Evolutionary conservation across 2,888 invertebrate species (phyloP).

Genomic region (Rotaria sp.): DNA sequence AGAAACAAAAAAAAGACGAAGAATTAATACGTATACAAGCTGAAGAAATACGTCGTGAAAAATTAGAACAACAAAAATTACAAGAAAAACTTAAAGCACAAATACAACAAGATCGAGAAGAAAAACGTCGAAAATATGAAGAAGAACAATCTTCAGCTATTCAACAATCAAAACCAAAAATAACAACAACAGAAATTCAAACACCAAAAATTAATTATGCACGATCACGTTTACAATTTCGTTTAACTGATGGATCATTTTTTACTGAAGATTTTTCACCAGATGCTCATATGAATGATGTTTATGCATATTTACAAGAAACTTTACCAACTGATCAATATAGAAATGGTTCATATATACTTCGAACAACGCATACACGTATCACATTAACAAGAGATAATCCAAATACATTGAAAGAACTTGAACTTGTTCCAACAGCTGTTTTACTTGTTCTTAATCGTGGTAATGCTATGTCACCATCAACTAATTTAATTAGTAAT

Average conservation of each 20-base stretch:
- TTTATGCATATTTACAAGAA: conserved; percentile 11
- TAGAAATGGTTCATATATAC: not conserved
- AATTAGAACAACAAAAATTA: conserved; percentile 67
- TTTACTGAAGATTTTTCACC: conserved; percentile 65
- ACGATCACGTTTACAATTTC: conserved; percentile 68
- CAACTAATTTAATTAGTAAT: not conserved
- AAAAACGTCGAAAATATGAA: conserved; percentile 34
- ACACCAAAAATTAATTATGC: not conserved
- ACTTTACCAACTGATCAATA: not conserved
- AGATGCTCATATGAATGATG: not conserved
- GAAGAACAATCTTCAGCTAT: not conserved
- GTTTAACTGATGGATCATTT: conserved; percentile 72
- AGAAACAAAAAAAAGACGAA: conserved; percentile 69
- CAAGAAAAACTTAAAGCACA: conserved; percentile 72
- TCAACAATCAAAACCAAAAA: conserved; percentile 29
- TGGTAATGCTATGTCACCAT: not conserved
- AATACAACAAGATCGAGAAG: conserved; percentile 70
- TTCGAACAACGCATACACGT: conserved; percentile 21
- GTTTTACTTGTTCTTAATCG: conserved; percentile 15
- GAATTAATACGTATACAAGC: conserved; percentile 67
- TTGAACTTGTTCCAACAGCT: conserved; percentile 13
- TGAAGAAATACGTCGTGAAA: conserved; percentile 70
- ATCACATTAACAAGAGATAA: not conserved
- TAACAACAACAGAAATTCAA: conserved; percentile 20
- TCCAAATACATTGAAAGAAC: not conserved